Conservation (phyloP, 2,888 invertebrate species). For the Orthosia cruda region DNA sequence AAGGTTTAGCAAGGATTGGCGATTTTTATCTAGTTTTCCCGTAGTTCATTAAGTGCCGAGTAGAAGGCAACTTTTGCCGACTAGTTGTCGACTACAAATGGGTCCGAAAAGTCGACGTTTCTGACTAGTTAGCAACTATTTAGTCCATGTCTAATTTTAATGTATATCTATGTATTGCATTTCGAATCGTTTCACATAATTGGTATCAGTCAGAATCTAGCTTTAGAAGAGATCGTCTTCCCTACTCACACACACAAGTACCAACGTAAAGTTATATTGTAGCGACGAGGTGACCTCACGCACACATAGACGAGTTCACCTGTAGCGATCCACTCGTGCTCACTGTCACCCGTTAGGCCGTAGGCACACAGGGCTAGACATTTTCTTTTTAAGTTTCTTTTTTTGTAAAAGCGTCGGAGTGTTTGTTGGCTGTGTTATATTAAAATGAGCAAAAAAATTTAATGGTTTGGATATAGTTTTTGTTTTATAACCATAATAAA, state of each 20-base stretch:
- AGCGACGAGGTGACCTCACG: conserved; percentile 86
- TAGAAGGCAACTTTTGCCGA: neutral
- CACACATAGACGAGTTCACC: conserved; percentile 84
- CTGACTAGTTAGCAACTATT: neutral
- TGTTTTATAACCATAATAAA: conserved; percentile 31
- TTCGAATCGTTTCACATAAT: conserved; percentile 49
- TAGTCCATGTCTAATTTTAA: conserved; percentile 18
- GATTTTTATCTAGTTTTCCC: neutral
- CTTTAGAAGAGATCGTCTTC: conserved; percentile 73
- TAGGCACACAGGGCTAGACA: conserved; percentile 63
- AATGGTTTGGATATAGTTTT: neutral
- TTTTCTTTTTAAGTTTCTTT: neutral
- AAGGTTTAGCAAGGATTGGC: too few relatives aligned
- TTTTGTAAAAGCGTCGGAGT: neutral
- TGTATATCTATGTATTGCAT: conserved; percentile 32
- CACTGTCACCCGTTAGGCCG: conserved; percentile 84
- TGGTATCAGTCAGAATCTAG: conserved; percentile 64
- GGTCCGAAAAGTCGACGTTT: neutral
- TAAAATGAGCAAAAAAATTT: neutral
- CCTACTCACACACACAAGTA: conserved; percentile 69
- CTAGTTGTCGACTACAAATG: neutral
- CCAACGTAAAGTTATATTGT: conserved; percentile 52
- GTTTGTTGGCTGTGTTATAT: neutral
- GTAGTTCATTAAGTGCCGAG: neutral
- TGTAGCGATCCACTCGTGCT: conserved; percentile 88